Evolutionary conservation across 1,140 invertebrate species (phyloP), one percentile per base, ranked within the genome.

Genomic region (Aphidius gifuensis): DNA sequence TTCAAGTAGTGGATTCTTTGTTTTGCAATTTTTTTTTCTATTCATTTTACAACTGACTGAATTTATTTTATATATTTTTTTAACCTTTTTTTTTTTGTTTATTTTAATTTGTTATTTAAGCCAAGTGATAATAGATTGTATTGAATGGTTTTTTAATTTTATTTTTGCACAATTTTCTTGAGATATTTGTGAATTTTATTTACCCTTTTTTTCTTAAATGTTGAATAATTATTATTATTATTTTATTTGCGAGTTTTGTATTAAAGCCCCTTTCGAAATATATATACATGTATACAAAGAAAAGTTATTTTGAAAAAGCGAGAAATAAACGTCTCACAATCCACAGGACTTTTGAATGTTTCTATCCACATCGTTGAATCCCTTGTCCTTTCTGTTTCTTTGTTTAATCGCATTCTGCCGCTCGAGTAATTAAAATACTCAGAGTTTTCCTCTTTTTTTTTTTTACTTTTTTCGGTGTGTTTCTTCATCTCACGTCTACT

Each of bases 371-470:
- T 55, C 61, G 65, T 48, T 66, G 62, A 49, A 32, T 64, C 62
- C 62, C 66, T 67, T 67, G 62, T 67, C 60, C 60, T 46, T 62
- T 44, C 49, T 57, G 62, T 67, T 67, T 62, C 64, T 63, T 64
- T 59, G 62, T 67, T 67, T 67, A 67, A 67, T 67, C 66, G 66
- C 60, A 67, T 67, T 67, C 57, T 67, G 62, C 62, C 60, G 66
- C 66, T 64, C 62, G 66, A 67, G 62, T 67, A 67, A 67, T 64
- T 67, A 67, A 67, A 67, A 67, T 67, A 56, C 66, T 67, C 23
- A 50, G 63, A 62, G 62, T 57, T 59, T 56, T 56, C 44, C 44
- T 54, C 45, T 45, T 57, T 57, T 65, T 65, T 65, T 65, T n/a
- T n/a, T 58, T 32, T 39, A 42, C 43, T 51, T 54, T 54, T 39